Percentiles rank a stretch among this genome's conserved stretches.
These are phyloP conservation scores for Itoplectis maculator DNA, from an alignment of 2,888 invertebrate genomes.

Conservation along the genomic window DNA sequence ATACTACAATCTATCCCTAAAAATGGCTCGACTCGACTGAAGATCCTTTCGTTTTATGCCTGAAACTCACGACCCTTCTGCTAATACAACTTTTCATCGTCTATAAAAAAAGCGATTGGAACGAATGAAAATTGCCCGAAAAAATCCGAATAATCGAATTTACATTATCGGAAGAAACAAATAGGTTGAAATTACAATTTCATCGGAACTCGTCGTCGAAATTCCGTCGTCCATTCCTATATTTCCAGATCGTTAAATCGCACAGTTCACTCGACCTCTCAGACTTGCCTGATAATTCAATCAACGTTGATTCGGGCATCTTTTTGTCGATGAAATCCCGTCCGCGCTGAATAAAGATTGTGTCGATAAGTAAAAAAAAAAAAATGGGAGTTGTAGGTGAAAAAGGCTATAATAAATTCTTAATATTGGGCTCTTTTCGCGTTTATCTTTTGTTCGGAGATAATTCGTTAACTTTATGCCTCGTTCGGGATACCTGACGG, in stretches of 20 bases:
- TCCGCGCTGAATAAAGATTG: background rate
- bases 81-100: background rate
- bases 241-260: background rate
- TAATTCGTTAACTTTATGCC: background rate
- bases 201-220: background rate
- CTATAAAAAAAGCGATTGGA: background rate
- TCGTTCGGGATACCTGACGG: background rate
- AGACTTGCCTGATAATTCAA: slow-evolving; percentile 23
- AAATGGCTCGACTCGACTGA: background rate
- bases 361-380: background rate
- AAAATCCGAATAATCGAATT: background rate
- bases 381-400: background rate
- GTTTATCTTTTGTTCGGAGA: background rate
- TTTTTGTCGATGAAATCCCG: background rate
- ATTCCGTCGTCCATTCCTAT: background rate
- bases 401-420: background rate
- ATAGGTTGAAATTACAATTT: background rate
- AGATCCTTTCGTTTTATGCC: background rate
- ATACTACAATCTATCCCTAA: slow-evolving; percentile 3
- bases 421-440: background rate
- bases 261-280: background rate
- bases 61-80: background rate
- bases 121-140: background rate
- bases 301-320: background rate
- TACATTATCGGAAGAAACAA: background rate